phyloP scores from a whole-genome alignment of 35 echinoderm and acorn worm genomes.

The Hemicentrotus pulcherrimus region DNA sequence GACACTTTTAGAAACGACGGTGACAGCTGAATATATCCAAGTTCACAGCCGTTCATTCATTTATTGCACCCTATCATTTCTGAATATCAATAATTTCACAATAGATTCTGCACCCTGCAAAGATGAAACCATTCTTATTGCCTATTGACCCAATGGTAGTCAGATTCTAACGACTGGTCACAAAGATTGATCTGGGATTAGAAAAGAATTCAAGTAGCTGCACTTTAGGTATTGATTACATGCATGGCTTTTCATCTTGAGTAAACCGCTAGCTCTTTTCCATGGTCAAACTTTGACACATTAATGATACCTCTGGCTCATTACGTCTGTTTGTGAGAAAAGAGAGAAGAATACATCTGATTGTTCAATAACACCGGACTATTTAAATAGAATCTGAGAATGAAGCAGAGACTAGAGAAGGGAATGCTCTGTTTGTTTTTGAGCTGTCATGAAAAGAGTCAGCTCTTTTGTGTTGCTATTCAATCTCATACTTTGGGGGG shows the following conservation, averaged over 20 bases:
- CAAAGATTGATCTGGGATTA: neutral
- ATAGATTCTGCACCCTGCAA: neutral
- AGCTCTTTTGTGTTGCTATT: neutral
- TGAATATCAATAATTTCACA: neutral
- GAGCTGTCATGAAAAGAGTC: neutral
- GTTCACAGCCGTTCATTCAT: neutral
- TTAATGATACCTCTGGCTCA: neutral
- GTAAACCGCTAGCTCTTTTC: neutral
- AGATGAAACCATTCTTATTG: neutral
- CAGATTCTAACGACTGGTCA: constrained; percentile 28
- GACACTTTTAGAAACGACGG: neutral
- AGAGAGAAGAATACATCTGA: neutral
- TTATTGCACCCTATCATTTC: neutral
- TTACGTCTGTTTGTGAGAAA: neutral
- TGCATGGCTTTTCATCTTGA: neutral
- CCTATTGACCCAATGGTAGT: neutral
- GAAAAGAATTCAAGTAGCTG: constrained; percentile 9
- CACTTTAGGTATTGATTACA: neutral
- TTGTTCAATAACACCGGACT: neutral
- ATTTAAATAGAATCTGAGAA: neutral
- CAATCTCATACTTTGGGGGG: neutral
- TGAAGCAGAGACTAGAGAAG: neutral
- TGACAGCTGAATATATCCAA: neutral
- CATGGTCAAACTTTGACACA: neutral
- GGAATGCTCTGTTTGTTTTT: neutral